Percentiles rank a stretch among this genome's conserved stretches.
Evolutionary conservation across 64 coral and sea anemone genomes (phyloP).

Genomic region (Montipora foliosa): DNA sequence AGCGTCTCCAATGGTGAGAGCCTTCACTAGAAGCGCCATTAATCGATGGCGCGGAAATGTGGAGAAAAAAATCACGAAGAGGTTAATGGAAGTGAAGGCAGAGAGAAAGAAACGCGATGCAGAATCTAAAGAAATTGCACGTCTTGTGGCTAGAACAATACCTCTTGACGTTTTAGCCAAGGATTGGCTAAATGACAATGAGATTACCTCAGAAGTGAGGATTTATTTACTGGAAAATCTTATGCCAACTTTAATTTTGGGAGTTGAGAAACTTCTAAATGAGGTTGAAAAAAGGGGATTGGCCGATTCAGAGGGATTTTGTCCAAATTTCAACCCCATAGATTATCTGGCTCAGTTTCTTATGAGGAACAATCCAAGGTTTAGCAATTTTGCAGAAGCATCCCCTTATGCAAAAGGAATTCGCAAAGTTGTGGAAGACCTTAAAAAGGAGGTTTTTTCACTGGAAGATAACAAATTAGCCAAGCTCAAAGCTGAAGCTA

Average conservation of each 20-base stretch:
- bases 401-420: conserved; percentile 96
- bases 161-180: conserved; percentile 92
- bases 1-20: conserved; percentile 75
- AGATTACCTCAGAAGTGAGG: conserved; percentile 81
- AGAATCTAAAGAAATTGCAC: conserved; percentile 74
- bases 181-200: conserved; percentile 96
- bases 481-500: conserved; percentile 86
- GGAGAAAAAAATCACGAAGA: conserved; percentile 83
- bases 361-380: conserved; percentile 97
- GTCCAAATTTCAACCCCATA: conserved; percentile 95
- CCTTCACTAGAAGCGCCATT: conserved; percentile 81
- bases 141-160: conserved; percentile 79
- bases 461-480: conserved; percentile 88
- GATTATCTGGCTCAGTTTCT: conserved; percentile 94
- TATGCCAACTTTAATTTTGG: conserved; percentile 91
- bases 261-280: conserved; percentile 91
- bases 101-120: conserved; percentile 84
- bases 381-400: conserved; percentile 93
- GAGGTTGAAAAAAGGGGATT: conserved; percentile 87
- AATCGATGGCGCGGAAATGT: conserved; percentile 78
- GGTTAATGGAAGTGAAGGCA: conserved; percentile 72
- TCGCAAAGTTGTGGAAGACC: conserved; percentile 87
- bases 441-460: conserved; percentile 92
- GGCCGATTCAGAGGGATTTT: conserved; percentile 76
- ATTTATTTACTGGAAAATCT: conserved; percentile 95